A percentile compares a stretch with the other conserved stretches of the same genome.
Evolutionary conservation across 2,797 vertebrate genomes (phyloP).

Genomic region (Chanos chanos): DNA sequence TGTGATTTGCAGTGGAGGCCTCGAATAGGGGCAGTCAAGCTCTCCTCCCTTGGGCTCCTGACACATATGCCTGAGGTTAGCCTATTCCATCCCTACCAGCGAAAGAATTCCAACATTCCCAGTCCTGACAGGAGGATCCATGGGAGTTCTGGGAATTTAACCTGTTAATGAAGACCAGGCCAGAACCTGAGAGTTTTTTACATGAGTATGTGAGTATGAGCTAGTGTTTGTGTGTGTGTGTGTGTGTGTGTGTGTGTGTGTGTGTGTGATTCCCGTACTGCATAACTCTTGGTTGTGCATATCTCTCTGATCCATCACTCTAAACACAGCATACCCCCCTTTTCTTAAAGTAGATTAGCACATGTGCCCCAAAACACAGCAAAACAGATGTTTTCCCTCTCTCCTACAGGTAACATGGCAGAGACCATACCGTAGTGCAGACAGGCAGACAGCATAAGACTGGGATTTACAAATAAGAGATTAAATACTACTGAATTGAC

Average conservation of each 20-base stretch:
- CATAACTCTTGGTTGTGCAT: no score
- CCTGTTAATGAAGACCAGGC: constrained; percentile 74
- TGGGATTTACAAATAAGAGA: neutral
- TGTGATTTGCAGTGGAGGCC: constrained; percentile 61
- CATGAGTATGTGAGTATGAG: constrained; percentile 37
- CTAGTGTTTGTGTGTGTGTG: neutral
- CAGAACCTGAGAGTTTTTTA: no score
- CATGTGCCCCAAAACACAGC: constrained; percentile 44
- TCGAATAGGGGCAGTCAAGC: constrained; percentile 42
- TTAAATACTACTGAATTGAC: neutral
- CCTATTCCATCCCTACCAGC: constrained; percentile 62
- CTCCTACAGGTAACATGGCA: neutral
- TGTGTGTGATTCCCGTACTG: constrained; percentile 38
- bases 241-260: constrained; percentile 5
- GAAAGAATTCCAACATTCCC: constrained; percentile 43
- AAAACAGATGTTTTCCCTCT: constrained; percentile 55
- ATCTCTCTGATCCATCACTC: constrained; percentile 11
- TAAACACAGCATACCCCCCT: constrained; percentile 13
- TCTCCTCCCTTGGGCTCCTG: constrained; percentile 55
- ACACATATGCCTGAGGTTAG: constrained; percentile 61
- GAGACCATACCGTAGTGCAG: no score
- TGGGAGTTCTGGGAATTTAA: constrained; percentile 68
- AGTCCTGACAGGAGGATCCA: constrained; percentile 41
- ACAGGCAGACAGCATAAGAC: no score
- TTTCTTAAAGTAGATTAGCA: constrained; percentile 38